phyloP scores from a whole-genome alignment of 2,113 vertebrate genomes.

The Oreochromis aureus region DNA sequence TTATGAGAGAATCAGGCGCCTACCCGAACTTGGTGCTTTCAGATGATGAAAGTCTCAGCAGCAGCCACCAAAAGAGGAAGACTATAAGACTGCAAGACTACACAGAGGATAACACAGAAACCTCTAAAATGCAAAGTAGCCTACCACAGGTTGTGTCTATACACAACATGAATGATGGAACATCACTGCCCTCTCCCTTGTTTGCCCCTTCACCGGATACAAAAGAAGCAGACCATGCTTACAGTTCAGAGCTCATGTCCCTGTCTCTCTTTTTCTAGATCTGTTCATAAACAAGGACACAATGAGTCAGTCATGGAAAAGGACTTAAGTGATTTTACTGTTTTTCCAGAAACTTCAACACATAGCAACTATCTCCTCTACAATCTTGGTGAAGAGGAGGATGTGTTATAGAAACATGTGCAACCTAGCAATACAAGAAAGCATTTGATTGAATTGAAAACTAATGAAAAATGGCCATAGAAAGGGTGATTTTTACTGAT shows the following conservation, averaged over 20 bases:
- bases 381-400: background rate
- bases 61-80: background rate
- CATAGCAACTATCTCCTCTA: constrained; percentile 1
- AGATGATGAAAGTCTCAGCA: background rate
- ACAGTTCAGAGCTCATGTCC: background rate
- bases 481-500: background rate
- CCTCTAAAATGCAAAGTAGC: background rate
- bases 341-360: constrained; percentile 46
- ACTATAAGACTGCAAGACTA: background rate
- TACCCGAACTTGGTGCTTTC: constrained; percentile 37
- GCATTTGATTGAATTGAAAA: background rate
- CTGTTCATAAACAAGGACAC: background rate
- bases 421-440: background rate
- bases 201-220: constrained; percentile 44
- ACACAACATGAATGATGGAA: background rate
- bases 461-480: background rate
- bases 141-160: background rate
- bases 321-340: background rate
- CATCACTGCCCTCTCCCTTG: constrained; percentile 46
- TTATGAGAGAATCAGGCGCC: constrained; percentile 55
- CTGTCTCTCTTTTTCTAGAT: background rate
- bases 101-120: background rate
- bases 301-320: background rate
- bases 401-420: background rate
- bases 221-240: background rate